phyloP scores from a whole-genome alignment of 1,140 invertebrate genomes.

The Bombus sylvicola region DNA sequence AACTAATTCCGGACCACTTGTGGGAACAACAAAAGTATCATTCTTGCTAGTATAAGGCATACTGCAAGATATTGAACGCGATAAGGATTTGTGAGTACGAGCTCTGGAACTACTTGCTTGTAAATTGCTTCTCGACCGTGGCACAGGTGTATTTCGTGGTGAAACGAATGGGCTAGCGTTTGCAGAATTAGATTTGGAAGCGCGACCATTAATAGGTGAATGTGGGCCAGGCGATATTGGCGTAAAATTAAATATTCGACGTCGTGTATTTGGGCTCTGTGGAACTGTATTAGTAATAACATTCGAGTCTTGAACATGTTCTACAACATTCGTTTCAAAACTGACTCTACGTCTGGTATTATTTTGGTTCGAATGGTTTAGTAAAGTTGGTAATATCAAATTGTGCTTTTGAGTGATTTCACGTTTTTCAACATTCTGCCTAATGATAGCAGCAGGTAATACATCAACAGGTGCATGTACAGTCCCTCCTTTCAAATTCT shows the following conservation, averaged over 20 bases:
- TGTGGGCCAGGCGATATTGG: slow-evolving; percentile 90
- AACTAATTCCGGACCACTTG: slow-evolving; percentile 70
- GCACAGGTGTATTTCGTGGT: slow-evolving; percentile 89
- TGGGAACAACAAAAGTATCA: slow-evolving; percentile 79
- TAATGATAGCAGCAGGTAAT: slow-evolving; percentile 66
- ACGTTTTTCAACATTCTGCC: slow-evolving; percentile 69
- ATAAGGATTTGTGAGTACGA: slow-evolving; percentile 72
- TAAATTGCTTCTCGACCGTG: slow-evolving; percentile 82
- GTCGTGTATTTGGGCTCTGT: slow-evolving; percentile 86
- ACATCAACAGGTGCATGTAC: slow-evolving; percentile 73
- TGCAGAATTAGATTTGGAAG: slow-evolving; percentile 83
- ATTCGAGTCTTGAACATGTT: slow-evolving; percentile 74
- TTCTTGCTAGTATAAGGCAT: slow-evolving; percentile 73
- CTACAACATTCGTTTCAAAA: slow-evolving; percentile 83
- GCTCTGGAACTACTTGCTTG: slow-evolving; percentile 73
- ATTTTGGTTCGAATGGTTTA: slow-evolving; percentile 72
- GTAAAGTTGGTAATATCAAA: slow-evolving; percentile 75
- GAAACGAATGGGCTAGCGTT: slow-evolving; percentile 92
- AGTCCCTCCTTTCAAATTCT: slow-evolving; percentile 84
- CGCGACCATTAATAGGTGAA: slow-evolving; percentile 83
- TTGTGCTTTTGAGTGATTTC: slow-evolving; percentile 73
- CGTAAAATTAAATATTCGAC: slow-evolving; percentile 92
- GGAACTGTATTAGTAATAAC: slow-evolving; percentile 82
- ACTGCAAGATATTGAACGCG: slow-evolving; percentile 79
- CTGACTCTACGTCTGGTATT: slow-evolving; percentile 84